Evolutionary conservation across 2,797 vertebrate species (phyloP), one percentile per base, ranked within the genome.

Genomic region (Schizopygopsis malacanthus): DNA sequence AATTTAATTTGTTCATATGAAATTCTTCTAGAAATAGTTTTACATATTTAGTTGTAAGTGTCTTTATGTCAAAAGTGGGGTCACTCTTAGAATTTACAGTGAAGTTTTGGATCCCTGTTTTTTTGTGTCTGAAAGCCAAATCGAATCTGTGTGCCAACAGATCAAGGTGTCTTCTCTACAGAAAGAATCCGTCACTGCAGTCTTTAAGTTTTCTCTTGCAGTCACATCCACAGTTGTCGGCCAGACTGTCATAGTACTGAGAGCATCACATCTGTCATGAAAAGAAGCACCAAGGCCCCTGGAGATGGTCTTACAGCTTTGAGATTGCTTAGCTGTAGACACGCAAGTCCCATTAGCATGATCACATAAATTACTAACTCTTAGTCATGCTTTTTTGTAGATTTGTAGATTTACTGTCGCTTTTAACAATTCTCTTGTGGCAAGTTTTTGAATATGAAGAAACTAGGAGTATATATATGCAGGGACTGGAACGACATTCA

Each of bases 381-480:
- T 81, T 52, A 81, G 28, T 16, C 3, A 1, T 9, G 1, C 1
- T 81, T 39, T 43, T 28, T 20, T 79, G 15, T 50, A 16, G 10
- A 54, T 41, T 59, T 43, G 1, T 13, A 15, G 20, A 59, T 50
- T 67, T 50, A 39, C 59, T 43, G 6, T 70, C 56, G 16, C 25
- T 50, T 63, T 83, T 76, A 50, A 63, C 67, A 82, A 56, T 82
- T 72, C 43, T 65, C 41, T n/a, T 65, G 56, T 50, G 41, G 41
- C 52, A n/a, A 67, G 22, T 25, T 41, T 39, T 22, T 41, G 4
- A 67, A 22, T 37, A 65, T 50, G n/a, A 83, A 75, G 25, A 25
- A 52, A 61, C 43, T 11, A 39, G 6, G 28, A 33, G 25, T 63
- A 22, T 82, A 22, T 82, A 56, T 71, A 47, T 41, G 56, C 33